Base-by-base conservation (phyloP, 2,888 invertebrate species). In the Lingula anatina region DNA sequence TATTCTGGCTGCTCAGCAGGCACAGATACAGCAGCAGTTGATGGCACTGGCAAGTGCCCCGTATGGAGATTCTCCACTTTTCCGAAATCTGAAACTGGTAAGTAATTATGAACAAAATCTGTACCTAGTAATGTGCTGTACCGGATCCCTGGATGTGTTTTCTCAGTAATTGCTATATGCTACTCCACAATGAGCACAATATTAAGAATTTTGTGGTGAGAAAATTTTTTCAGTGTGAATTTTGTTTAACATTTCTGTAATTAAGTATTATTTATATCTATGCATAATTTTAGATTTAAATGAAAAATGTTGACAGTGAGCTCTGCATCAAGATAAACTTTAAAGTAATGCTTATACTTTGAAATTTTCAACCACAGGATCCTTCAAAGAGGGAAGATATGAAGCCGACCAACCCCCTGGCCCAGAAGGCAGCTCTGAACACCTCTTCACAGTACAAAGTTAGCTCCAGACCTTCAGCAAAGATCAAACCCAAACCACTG, bases 41-140 rank as follows among this genome's bases (percentile, higher is more conserved):
- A 45, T 68, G 38, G 65, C 69, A 15, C 79, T 91, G 37, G 86
- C 88, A 0, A 85, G 87, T 1, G 83, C 88, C 0, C 93, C 93
- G 0, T 94, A 90, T 68, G 92, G 93, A 0, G 90, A 92, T 71
- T 87, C 87, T 31, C 87, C 90, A 0, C 83, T 94, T 1, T 86
- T 90, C 73, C 87, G 87, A 65, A 88, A 89, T 68, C 73, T 90
- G 31, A 68, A 65, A 50, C 61, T 58, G 53, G 67, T 67, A 53
- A 51, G 54, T 38, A 15, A 15, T 31, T 9, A 12, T 31, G 31
- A 12, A n/a, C n/a, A n/a, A n/a, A n/a, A n/a, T n/a, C n/a, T n/a
- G n/a, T n/a, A n/a, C n/a, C n/a, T n/a, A n/a, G n/a, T n/a, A n/a
- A n/a, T n/a, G n/a, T n/a, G n/a, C n/a, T n/a, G n/a, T n/a, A n/a